Percentiles rank a stretch among this genome's conserved stretches.
Conservation (phyloP, 2,888 invertebrate genomes). For the Volucella zonaria region DNA sequence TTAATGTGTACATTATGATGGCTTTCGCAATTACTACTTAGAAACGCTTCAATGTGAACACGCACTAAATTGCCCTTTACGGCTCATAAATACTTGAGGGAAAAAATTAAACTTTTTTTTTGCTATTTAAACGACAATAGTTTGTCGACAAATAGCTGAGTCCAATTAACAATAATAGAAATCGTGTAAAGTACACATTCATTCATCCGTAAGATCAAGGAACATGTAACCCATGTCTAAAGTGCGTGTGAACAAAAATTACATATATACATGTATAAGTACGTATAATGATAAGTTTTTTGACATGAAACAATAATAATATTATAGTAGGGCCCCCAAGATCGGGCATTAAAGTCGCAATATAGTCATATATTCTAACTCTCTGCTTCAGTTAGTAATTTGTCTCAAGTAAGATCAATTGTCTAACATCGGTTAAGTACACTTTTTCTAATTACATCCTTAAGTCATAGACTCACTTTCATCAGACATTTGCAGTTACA, state of each 20-base stretch:
- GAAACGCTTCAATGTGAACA: too few species aligned
- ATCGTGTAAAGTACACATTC: neutral
- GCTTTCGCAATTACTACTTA: too few species aligned
- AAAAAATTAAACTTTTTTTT: too few species aligned
- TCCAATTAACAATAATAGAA: neutral
- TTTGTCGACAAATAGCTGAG: neutral
- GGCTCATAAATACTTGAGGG: too few species aligned
- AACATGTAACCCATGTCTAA: conserved; percentile 25
- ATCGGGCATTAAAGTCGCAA: conserved; percentile 15
- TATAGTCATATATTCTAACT: neutral
- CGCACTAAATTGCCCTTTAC: too few species aligned
- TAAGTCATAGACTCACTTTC: too few species aligned
- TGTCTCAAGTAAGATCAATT: conserved; percentile 13
- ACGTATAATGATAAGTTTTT: conserved; percentile 1
- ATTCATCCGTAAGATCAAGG: conserved; percentile 43
- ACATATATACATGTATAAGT: neutral
- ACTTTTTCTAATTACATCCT: too few species aligned
- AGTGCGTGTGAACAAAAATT: conserved; percentile 31
- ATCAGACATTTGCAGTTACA: too few species aligned
- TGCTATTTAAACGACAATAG: too few species aligned
- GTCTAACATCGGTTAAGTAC: neutral
- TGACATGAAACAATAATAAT: conserved; percentile 36
- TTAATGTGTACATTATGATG: too few species aligned
- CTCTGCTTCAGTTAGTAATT: conserved; percentile 36
- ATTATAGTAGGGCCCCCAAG: conserved; percentile 8